Evolutionary conservation across 2,888 invertebrate species (phyloP).

Genomic region (Elegia similella): DNA sequence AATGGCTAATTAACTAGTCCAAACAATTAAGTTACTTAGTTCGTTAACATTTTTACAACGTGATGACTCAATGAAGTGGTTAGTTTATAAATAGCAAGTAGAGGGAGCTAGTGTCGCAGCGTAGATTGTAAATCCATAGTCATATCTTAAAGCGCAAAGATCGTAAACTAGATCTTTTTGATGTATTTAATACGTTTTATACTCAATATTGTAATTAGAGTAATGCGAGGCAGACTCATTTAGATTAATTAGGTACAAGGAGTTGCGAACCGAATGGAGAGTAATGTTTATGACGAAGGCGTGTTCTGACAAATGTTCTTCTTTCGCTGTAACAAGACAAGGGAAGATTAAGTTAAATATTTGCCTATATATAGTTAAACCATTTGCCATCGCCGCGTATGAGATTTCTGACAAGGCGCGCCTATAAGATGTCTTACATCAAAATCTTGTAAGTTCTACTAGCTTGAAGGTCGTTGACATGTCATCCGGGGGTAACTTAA

Average conservation of each 20-base stretch:
- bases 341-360: no score
- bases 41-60: no score
- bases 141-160: slow-evolving; percentile 51
- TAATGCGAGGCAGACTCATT: slow-evolving; percentile 53
- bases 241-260: slow-evolving; percentile 43
- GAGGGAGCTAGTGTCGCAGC: slow-evolving; percentile 10
- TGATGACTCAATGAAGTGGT: not conserved
- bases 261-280: not conserved
- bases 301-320: not conserved
- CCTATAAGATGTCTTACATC: no score
- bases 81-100: slow-evolving; percentile 1
- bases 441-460: not conserved
- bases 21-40: no score
- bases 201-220: slow-evolving; percentile 71
- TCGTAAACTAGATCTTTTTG: slow-evolving; percentile 67
- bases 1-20: no score
- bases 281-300: not conserved
- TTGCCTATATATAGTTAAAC: no score
- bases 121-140: slow-evolving; percentile 32
- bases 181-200: slow-evolving; percentile 78
- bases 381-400: no score
- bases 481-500: not conserved
- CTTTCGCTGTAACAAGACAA: no score
- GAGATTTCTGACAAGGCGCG: no score
- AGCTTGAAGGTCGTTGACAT: not conserved